Evolutionary conservation across 2,797 vertebrate genomes (phyloP).

Genomic region (Tokudaia tokunoshimensis): DNA sequence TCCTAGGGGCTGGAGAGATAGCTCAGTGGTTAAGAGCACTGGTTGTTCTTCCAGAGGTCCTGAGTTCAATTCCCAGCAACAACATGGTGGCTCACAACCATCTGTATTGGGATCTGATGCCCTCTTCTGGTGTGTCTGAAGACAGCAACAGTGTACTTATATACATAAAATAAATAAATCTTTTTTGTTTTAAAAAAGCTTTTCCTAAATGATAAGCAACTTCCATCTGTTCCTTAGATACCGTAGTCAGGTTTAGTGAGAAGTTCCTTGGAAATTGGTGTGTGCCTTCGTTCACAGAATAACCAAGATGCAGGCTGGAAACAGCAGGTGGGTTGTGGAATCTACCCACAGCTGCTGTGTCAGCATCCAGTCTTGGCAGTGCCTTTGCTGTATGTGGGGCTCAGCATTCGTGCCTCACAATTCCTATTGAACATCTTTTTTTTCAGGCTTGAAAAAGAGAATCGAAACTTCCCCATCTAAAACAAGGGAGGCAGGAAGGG

Average conservation of each 20-base stretch:
- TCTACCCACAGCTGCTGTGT: not conserved
- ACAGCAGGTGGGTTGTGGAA: rapidly evolving
- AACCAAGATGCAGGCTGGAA: not conserved
- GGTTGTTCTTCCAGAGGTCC: too few species aligned
- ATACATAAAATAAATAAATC: too few species aligned
- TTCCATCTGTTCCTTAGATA: not conserved
- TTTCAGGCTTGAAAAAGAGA: not conserved
- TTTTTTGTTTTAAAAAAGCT: not conserved
- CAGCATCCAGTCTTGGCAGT: too few species aligned
- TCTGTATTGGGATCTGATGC: too few species aligned
- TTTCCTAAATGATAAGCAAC: not conserved
- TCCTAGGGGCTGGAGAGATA: not conserved
- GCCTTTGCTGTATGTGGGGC: not conserved
- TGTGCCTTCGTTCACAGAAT: rapidly evolving
- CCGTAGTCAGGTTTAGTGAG: not conserved
- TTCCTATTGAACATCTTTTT: not conserved
- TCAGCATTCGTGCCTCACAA: not conserved
- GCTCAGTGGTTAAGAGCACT: too few species aligned
- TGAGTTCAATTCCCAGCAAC: too few species aligned
- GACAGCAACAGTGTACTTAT: too few species aligned
- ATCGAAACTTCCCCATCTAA: not conserved
- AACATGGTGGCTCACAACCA: too few species aligned
- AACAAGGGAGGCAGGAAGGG: not conserved
- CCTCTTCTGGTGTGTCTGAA: too few species aligned
- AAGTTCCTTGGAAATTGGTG: too few species aligned